These are phyloP conservation scores for Drosophila helvetica DNA, from an alignment of 2,888 invertebrate genomes.

Conservation along the genomic window DNA sequence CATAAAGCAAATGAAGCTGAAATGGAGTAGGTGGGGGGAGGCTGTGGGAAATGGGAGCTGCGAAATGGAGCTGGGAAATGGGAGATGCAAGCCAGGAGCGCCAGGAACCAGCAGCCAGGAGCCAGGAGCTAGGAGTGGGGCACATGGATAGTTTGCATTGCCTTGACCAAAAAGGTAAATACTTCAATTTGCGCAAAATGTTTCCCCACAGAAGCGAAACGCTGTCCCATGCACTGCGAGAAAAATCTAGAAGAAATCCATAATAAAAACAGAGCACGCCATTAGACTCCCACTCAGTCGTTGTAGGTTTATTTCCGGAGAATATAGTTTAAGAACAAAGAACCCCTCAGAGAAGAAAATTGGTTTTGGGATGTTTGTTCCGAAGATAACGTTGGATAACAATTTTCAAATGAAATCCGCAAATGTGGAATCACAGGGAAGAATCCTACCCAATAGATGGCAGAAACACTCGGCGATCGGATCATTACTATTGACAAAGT, in stretches of 20 bases:
- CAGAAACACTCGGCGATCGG: too few species aligned
- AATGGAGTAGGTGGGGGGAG: conserved; percentile 45
- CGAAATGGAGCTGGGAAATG: background rate
- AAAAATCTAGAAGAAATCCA: background rate
- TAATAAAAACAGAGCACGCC: too few species aligned
- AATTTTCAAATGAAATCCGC: too few species aligned
- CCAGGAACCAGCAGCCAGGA: background rate
- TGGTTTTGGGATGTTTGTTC: too few species aligned
- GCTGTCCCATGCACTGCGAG: background rate
- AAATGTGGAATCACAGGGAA: too few species aligned
- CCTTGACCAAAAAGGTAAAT: conserved; percentile 68
- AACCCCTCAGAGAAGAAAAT: too few species aligned
- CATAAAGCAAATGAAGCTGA: conserved; percentile 74
- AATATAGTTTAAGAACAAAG: too few species aligned
- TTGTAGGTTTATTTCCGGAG: too few species aligned
- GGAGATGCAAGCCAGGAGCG: conserved; percentile 1
- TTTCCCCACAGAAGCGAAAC: conserved; percentile 28
- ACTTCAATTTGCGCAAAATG: conserved; percentile 74
- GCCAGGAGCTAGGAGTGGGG: background rate
- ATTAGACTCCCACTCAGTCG: too few species aligned
- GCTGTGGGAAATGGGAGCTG: background rate
- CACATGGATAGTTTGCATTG: conserved; percentile 46
- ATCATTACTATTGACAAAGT: too few species aligned
- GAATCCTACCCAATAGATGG: too few species aligned
- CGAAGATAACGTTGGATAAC: too few species aligned